These are phyloP conservation scores for Paralvinella palmiformis DNA, from an alignment of 1,140 invertebrate genomes.

Conservation along the genomic window DNA sequence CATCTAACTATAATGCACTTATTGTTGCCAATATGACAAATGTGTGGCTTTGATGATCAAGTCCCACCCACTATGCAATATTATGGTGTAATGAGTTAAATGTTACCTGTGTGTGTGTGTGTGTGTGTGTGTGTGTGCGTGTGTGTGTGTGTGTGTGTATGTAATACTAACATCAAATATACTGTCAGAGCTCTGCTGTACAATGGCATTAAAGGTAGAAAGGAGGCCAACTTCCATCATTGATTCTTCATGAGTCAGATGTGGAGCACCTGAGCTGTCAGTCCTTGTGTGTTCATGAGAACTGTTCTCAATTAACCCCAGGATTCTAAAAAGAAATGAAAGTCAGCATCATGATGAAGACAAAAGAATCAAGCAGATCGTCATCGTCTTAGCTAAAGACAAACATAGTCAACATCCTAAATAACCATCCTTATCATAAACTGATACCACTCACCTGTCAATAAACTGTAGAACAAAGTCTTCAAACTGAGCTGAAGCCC, in stretches of 20 bases:
- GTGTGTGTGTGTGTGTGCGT: too few species aligned
- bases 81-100: too few species aligned
- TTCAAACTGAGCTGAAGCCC: slow-evolving; percentile 76
- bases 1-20: too few species aligned
- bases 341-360: too few species aligned
- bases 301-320: slow-evolving; percentile 43
- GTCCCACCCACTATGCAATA: too few species aligned
- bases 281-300: slow-evolving; percentile 31
- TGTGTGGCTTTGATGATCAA: too few species aligned
- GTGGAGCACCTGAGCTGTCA: slow-evolving; percentile 25
- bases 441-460: slow-evolving; percentile 58
- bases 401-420: slow-evolving; percentile 4
- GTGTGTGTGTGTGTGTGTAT: too few species aligned
- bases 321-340: slow-evolving; percentile 37
- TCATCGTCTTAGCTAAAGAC: too few species aligned
- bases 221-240: slow-evolving; percentile 65
- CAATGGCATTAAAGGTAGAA: slow-evolving; percentile 61
- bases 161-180: slow-evolving; percentile 60
- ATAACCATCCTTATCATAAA: neutral
- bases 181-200: slow-evolving; percentile 60
- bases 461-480: slow-evolving; percentile 82
- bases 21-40: too few species aligned
- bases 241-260: slow-evolving; percentile 62
- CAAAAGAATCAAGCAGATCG: too few species aligned
- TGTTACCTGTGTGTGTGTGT: too few species aligned